phyloP scores from a whole-genome alignment of 2,797 vertebrate genomes.

The Synaphobranchus kaupii region DNA sequence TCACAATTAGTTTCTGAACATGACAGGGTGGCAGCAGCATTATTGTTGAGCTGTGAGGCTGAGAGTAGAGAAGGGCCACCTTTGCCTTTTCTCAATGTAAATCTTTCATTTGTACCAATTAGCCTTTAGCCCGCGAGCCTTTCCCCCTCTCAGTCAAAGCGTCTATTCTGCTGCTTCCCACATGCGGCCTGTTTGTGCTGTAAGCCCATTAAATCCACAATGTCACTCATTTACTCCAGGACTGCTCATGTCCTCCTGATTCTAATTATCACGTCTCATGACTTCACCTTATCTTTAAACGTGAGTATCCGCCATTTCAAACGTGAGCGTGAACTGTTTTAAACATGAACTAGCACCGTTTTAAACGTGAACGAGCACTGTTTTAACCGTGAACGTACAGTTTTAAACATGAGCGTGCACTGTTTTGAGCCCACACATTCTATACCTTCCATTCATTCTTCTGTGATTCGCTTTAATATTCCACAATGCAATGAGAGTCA shows the following conservation, averaged over 20 bases:
- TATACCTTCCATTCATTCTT: neutral
- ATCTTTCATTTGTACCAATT: constrained; percentile 67
- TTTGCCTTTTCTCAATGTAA: constrained; percentile 66
- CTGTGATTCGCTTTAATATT: neutral
- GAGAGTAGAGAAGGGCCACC: constrained; percentile 55
- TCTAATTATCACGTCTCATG: no score
- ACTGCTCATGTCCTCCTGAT: neutral
- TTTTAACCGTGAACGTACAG: no score
- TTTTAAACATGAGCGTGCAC: no score
- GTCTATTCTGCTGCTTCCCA: constrained; percentile 58
- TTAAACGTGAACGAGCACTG: no score
- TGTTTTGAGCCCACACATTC: neutral
- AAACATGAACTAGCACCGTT: neutral
- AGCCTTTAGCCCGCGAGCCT: constrained; percentile 59
- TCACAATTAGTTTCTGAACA: constrained; percentile 62
- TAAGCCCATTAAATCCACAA: constrained; percentile 27
- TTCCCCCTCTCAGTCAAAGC: constrained; percentile 54
- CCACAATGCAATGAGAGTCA: neutral
- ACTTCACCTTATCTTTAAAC: no score
- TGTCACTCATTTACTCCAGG: neutral
- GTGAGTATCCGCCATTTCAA: no score
- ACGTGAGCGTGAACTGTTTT: neutral
- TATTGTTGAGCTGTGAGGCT: constrained; percentile 35
- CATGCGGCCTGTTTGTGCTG: constrained; percentile 43
- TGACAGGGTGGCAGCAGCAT: constrained; percentile 51